A percentile compares a stretch with the other conserved stretches of the same genome.
Conservation (phyloP, 2,797 vertebrate genomes). For the Enteromius treurensis region DNA sequence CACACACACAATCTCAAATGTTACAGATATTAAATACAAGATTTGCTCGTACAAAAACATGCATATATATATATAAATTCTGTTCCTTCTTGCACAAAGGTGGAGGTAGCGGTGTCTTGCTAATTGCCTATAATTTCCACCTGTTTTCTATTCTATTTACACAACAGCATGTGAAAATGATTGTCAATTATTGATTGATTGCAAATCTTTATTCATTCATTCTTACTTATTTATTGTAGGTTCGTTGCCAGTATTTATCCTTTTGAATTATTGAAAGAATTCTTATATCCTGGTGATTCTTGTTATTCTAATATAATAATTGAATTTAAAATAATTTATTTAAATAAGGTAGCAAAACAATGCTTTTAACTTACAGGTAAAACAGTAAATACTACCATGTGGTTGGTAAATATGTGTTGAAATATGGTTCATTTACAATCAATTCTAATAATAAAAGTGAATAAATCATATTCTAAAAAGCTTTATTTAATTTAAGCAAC, state of each 20-base stretch:
- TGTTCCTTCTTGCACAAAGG: no score
- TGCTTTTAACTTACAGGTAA: background rate
- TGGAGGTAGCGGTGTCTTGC: no score
- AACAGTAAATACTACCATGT: background rate
- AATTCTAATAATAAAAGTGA: background rate
- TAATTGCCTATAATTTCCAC: no score
- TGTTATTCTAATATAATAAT: background rate
- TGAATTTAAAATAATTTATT: background rate
- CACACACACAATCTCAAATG: background rate
- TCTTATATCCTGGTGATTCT: background rate
- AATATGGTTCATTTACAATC: background rate
- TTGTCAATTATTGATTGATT: no score
- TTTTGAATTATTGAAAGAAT: background rate
- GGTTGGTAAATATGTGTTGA: background rate
- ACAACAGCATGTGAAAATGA: no score
- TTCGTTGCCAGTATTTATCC: background rate
- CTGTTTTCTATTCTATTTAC: no score
- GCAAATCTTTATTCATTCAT: background rate
- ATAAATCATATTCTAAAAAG: background rate
- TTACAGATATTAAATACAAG: background rate
- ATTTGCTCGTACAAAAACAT: background rate
- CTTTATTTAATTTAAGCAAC: background rate
- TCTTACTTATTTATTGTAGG: background rate
- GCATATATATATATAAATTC: no score
- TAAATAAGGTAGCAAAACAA: background rate